Conservation (phyloP, 2,113 vertebrate genomes). For the Bothrops jararaca region DNA sequence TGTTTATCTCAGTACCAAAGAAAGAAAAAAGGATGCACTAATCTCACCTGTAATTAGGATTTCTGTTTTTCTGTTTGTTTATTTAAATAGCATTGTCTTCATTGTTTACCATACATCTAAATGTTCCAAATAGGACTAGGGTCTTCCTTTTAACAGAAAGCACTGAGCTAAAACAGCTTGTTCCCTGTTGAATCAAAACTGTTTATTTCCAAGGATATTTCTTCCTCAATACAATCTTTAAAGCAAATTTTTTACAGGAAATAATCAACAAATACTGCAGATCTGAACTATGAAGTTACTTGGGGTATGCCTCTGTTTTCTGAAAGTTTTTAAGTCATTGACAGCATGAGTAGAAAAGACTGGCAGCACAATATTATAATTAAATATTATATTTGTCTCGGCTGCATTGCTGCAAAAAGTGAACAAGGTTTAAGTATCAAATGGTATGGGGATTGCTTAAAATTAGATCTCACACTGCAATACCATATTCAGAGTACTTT, state of each 20-base stretch:
- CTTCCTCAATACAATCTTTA: background rate
- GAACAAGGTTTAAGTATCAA: background rate
- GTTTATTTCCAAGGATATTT: background rate
- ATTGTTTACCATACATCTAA: background rate
- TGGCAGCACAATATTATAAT: background rate
- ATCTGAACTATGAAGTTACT: background rate
- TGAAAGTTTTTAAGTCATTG: background rate
- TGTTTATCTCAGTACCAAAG: conserved; percentile 32
- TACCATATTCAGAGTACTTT: background rate
- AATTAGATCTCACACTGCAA: background rate
- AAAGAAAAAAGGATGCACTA: conserved; percentile 16
- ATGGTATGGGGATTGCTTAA: background rate
- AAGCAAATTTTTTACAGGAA: background rate
- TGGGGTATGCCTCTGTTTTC: background rate
- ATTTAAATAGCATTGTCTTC: background rate
- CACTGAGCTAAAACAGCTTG: background rate
- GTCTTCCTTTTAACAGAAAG: background rate
- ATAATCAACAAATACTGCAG: background rate
- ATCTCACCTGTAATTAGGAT: conserved; percentile 12
- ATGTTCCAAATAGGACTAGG: background rate
- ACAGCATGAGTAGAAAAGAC: background rate
- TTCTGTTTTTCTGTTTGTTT: background rate
- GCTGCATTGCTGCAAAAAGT: background rate
- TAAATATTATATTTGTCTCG: background rate
- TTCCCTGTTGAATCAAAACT: background rate